phyloP scores from a whole-genome alignment of 2,888 invertebrate species.

The Caenorhabditis imperialis region DNA sequence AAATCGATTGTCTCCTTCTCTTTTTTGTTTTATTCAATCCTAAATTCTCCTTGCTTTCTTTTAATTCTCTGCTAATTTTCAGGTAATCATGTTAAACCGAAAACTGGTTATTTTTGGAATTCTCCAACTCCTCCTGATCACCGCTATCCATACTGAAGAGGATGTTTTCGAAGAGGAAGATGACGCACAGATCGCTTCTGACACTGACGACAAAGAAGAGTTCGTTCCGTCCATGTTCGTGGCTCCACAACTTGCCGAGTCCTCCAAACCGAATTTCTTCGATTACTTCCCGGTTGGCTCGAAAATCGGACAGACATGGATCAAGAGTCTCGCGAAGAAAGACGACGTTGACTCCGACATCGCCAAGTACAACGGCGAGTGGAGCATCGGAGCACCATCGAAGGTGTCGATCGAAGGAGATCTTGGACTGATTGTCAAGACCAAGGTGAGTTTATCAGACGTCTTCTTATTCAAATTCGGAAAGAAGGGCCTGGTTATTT shows the following conservation, averaged over 20 bases:
- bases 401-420: conserved; percentile 88
- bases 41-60: too few relatives aligned
- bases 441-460: conserved; percentile 82
- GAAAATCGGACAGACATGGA: conserved; percentile 86
- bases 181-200: conserved; percentile 1
- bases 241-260: conserved; percentile 27
- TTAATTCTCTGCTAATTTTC: background rate
- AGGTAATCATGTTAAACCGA: conserved; percentile 47
- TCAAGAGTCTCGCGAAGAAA: conserved; percentile 91
- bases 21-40: too few relatives aligned
- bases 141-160: conserved; percentile 3
- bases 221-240: conserved; percentile 38
- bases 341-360: conserved; percentile 89
- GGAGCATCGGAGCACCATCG: conserved; percentile 86
- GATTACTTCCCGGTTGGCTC: conserved; percentile 60
- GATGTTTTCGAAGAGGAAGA: conserved; percentile 22
- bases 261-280: conserved; percentile 49
- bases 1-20: too few relatives aligned
- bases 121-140: conserved; percentile 16
- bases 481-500: conserved; percentile 6
- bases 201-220: conserved; percentile 13
- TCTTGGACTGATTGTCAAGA: conserved; percentile 88
- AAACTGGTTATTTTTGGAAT: conserved; percentile 18
- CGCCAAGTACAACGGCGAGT: conserved; percentile 91
- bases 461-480: too few relatives aligned